Evolutionary conservation across 1,140 invertebrate species (phyloP).

Genomic region (Panagrolaimus sp.): DNA sequence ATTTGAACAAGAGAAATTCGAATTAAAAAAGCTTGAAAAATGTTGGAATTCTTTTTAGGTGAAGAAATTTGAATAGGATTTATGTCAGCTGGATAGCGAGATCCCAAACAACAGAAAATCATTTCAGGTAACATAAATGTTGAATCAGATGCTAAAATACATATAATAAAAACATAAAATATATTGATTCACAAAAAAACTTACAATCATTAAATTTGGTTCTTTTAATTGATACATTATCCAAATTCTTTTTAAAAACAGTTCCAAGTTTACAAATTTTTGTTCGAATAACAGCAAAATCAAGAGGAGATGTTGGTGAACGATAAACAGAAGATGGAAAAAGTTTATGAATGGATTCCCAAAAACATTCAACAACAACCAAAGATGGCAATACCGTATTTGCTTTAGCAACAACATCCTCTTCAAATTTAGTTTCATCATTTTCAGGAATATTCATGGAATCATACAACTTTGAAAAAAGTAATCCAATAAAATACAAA

Average conservation of each 20-base stretch:
- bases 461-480: background rate
- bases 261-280: conserved; percentile 2
- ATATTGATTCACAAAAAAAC: background rate
- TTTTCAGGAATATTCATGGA: background rate
- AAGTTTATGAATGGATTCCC: background rate
- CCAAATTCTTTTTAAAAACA: background rate
- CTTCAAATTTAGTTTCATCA: background rate
- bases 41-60: background rate
- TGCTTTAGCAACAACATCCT: background rate
- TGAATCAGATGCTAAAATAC: background rate
- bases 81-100: background rate
- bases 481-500: background rate
- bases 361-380: background rate
- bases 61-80: background rate
- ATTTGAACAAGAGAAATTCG: background rate
- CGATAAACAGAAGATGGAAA: background rate
- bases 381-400: background rate
- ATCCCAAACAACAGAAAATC: background rate
- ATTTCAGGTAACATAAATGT: background rate
- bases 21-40: background rate
- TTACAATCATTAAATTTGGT: background rate
- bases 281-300: background rate
- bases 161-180: background rate
- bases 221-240: background rate
- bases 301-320: background rate